Evolutionary conservation across 2,113 vertebrate species (phyloP), one percentile per base, ranked within the genome.

Genomic region (Bostrychus sinensis): DNA sequence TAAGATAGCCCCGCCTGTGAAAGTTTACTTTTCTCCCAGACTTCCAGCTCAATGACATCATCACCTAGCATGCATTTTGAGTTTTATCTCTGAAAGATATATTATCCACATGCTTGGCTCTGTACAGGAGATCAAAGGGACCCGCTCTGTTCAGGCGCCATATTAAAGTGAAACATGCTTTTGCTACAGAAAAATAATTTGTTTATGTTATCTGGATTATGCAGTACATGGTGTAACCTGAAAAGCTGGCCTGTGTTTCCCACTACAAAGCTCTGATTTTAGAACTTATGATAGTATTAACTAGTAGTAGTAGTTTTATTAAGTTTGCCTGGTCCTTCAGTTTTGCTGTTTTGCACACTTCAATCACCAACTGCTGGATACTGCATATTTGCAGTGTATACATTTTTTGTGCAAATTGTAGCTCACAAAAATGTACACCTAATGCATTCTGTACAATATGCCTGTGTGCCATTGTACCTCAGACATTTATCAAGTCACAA

Each of bases 51-150:
- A 78, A 92, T 93, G 91, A 93, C 91, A 92, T 93, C 91, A 93
- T 87, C 85, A 78, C 50, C 79, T 56, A 23, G 75, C 80, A 83
- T 86, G 90, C 91, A 90, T 92, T 92, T 92, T 92, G 91, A 88
- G 89, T 90, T 92, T 92, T 90, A 92, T 93, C 91, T 93, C 78
- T 75, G 84, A 90, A 84, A 86, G 90, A 92, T 92, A 91, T 90
- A 92, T 91, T 91, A 91, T 87, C 91, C 91, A 89, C 89, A 91
- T 90, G 89, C 79, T 66, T 85, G 80, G 70, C 71, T 85, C 77
- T 70, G 80, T 78, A 38, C 64, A 45, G 61, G 58, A 88, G 89
- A 91, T 93, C 91, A 93, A 93, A 93, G 86, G 84, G 77, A 82
- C 78, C n/a, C 71, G 73, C 80, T 84, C 78, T 88, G 87, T 87